A percentile compares a stretch with the other conserved stretches of the same genome.
phyloP scores from a whole-genome alignment of 2,113 vertebrate species.

The Psilopogon haemacephalus region DNA sequence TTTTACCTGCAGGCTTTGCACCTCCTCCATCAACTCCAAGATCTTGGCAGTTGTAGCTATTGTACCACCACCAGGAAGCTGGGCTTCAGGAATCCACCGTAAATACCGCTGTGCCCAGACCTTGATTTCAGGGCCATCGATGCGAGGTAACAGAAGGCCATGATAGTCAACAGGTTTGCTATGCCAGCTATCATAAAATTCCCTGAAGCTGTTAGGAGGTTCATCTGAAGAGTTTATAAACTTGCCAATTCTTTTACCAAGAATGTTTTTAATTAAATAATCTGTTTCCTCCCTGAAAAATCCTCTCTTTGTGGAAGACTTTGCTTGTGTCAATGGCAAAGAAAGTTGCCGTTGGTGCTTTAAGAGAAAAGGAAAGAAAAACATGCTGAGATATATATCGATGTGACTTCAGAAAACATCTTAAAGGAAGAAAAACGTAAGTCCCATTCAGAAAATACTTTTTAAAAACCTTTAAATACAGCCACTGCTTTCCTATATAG shows the following conservation, averaged over 20 bases:
- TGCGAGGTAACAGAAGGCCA: conserved; percentile 80
- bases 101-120: conserved; percentile 88
- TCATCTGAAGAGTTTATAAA: conserved; percentile 83
- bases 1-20: conserved; percentile 77
- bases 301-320: conserved; percentile 82
- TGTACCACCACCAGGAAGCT: conserved; percentile 81
- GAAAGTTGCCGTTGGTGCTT: conserved; percentile 90
- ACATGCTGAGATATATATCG: background rate
- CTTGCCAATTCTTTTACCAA: conserved; percentile 86
- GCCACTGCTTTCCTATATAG: background rate
- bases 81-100: conserved; percentile 88
- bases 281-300: conserved; percentile 91
- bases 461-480: background rate
- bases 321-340: conserved; percentile 81
- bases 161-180: conserved; percentile 81
- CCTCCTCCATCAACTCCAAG: conserved; percentile 80
- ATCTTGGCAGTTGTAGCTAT: conserved; percentile 77
- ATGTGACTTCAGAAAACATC: background rate
- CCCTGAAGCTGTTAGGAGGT: conserved; percentile 66
- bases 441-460: background rate
- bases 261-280: conserved; percentile 87
- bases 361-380: background rate
- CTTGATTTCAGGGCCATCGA: conserved; percentile 81
- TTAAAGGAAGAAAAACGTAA: background rate
- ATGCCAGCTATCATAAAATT: conserved; percentile 86